Base-by-base conservation (phyloP, 2,113 vertebrate species). In the Rhabdornis inornatus region DNA sequence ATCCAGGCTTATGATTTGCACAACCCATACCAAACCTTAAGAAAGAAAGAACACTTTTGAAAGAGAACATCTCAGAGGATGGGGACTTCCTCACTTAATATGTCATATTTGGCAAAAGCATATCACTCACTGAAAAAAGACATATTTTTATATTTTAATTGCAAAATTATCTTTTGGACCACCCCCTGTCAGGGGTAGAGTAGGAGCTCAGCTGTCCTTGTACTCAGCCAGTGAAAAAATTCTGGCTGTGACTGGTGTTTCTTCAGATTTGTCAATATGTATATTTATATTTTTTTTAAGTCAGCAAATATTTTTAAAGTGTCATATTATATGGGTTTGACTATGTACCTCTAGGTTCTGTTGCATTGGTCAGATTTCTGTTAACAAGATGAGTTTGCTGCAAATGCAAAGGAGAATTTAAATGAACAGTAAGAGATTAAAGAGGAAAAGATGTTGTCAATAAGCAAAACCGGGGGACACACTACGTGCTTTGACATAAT, bases 311-410 rank as follows among this genome's bases (percentile, higher is more conserved):
- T 50, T 83, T 81, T 84, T 17, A 2, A 86, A 91, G 47, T 47
- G 45, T 35, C 4, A 2, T 33, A 24, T 74, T 87, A 40, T 22
- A 33, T 0, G 0, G 13, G 8, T 27, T 13, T 31, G 27, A 39
- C 28, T 39, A 15, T 7, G 5, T 21, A 28, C n/a, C 8, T 78
- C 77, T 49, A 68, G 23, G 35, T 50, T 60, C 13, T 44, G 22
- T 33, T 63, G 56, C 39, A 42, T 7, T 10, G 60, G 4, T 33
- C 40, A 33, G 42, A 19, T 64, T 92, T 91, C 39, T 83, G 31
- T 31, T 20, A 71, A 42, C 5, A 82, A 31, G 14, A 53, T 52
- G 39, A 5, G 7, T 77, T 82, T 66, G 44, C 52, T 60, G 49
- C 11, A 87, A 75, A 72, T 60, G 14, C 10, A 76, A 44, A 24